Percentiles rank a stretch among this genome's conserved stretches.
Evolutionary conservation across 2,113 vertebrate species (phyloP).

Genomic region (Triplophysa dalaica): DNA sequence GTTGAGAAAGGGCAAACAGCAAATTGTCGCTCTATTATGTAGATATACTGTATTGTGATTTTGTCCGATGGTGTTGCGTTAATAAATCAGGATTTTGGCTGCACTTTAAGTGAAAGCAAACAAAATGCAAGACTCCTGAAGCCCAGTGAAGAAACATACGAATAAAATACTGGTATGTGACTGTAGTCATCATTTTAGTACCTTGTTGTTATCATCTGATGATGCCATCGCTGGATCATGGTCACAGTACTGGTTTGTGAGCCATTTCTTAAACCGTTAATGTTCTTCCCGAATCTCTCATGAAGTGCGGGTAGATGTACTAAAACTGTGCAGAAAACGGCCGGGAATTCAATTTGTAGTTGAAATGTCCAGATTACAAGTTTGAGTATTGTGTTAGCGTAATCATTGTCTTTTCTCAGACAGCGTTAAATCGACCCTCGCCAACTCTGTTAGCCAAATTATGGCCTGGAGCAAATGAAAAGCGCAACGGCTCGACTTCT

Average conservation of each 20-base stretch:
- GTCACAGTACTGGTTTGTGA: background rate
- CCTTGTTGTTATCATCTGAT: no score
- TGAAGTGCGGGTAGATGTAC: background rate
- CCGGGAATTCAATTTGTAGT: slow-evolving; percentile 9
- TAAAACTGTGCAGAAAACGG: slow-evolving; percentile 18
- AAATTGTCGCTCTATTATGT: no score
- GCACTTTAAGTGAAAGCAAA: no score
- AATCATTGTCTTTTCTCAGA: slow-evolving; percentile 30
- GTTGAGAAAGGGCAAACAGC: no score
- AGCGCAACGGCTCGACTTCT: background rate
- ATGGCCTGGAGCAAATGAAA: slow-evolving; percentile 14
- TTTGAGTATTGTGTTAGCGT: slow-evolving; percentile 19
- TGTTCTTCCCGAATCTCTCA: background rate
- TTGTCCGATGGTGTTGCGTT: no score
- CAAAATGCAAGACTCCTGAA: no score
- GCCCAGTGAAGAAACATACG: no score
- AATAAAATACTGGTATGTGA: no score
- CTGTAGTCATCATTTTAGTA: no score
- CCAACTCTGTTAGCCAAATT: slow-evolving; percentile 33
- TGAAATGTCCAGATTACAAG: slow-evolving; percentile 12
- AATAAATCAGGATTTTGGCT: no score
- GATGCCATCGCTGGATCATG: no score
- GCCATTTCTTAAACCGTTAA: background rate
- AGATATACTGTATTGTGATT: no score
- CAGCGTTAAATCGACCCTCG: slow-evolving; percentile 28